Percentiles rank a stretch among this genome's conserved stretches.
Evolutionary conservation across 2,888 invertebrate species (phyloP).

Genomic region (Drosophila lutescens): DNA sequence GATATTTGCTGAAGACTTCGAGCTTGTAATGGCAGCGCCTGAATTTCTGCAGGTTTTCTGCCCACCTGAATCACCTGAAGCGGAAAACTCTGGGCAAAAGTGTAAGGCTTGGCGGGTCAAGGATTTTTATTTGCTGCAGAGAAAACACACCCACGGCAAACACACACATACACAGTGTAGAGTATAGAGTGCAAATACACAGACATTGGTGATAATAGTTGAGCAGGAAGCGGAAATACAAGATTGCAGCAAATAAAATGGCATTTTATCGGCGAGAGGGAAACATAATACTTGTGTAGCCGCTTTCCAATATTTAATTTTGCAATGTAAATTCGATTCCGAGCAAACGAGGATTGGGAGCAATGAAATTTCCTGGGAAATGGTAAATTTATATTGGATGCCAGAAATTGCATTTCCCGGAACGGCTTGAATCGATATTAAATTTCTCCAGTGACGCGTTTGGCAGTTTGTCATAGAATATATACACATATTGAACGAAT

Average conservation of each 20-base stretch:
- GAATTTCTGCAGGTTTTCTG: constrained; percentile 10
- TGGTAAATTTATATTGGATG: not conserved
- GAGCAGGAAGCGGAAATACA: constrained; percentile 19
- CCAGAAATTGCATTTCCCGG: constrained; percentile 7
- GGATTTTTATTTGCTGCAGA: constrained; percentile 50
- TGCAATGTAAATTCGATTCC: constrained; percentile 16
- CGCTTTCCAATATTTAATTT: constrained; percentile 1
- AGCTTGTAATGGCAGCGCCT: constrained; percentile 10
- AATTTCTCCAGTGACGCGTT: constrained; percentile 14
- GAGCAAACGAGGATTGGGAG: not conserved
- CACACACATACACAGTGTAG: too few species aligned
- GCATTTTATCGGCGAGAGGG: not conserved
- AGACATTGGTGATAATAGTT: constrained; percentile 6
- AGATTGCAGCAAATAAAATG: constrained; percentile 33
- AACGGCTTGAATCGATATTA: constrained; percentile 20
- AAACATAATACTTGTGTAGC: constrained; percentile 1
- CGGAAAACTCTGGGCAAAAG: constrained; percentile 22
- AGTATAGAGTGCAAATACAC: constrained; percentile 11
- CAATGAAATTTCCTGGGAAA: constrained; percentile 3
- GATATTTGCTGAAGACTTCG: constrained; percentile 47
- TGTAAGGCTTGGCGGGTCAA: constrained; percentile 54
- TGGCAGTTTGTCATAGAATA: constrained; percentile 21
- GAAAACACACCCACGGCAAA: constrained; percentile 11
- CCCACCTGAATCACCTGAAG: constrained; percentile 10
- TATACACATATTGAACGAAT: constrained; percentile 2